phyloP scores from a whole-genome alignment of 2,888 invertebrate genomes.

The Galerucella calmariensis region DNA sequence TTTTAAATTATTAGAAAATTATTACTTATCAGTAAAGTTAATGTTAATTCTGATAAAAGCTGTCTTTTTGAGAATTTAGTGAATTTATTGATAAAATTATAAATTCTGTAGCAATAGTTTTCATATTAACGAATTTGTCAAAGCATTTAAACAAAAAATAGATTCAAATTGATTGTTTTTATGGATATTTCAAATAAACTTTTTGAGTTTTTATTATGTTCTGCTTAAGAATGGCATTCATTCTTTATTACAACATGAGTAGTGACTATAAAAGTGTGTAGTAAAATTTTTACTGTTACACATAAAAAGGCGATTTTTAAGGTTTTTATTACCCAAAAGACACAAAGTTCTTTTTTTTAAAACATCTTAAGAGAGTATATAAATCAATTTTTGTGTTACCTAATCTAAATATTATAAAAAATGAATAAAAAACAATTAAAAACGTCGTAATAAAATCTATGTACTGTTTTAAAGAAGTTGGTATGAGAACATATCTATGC shows the following conservation, averaged over 20 bases:
- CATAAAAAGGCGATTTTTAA: constrained; percentile 28
- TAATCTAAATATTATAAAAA: constrained; percentile 32
- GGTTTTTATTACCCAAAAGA: constrained; percentile 27
- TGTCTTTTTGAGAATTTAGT: background rate
- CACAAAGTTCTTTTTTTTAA: constrained; percentile 30
- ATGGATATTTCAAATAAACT: constrained; percentile 6
- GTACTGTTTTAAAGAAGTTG: background rate
- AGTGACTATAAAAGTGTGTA: constrained; percentile 30
- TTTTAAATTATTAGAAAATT: too few relatives aligned
- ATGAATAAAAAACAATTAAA: constrained; percentile 8
- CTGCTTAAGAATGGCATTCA: constrained; percentile 18
- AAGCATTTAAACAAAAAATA: background rate
- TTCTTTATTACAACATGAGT: constrained; percentile 26
- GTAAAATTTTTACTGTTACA: constrained; percentile 33
- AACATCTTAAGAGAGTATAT: constrained; percentile 26
- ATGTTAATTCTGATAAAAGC: too few relatives aligned
- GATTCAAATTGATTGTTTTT: background rate
- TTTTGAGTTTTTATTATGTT: constrained; percentile 12
- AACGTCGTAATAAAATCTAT: constrained; percentile 1
- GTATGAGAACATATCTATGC: too few relatives aligned
- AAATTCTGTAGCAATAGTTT: background rate
- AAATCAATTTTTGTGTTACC: constrained; percentile 33
- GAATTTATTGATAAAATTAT: background rate
- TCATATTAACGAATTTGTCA: background rate
- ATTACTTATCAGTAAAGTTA: too few relatives aligned